Base-by-base conservation (phyloP, 2,888 invertebrate genomes). In the Pterostichus madidus region DNA sequence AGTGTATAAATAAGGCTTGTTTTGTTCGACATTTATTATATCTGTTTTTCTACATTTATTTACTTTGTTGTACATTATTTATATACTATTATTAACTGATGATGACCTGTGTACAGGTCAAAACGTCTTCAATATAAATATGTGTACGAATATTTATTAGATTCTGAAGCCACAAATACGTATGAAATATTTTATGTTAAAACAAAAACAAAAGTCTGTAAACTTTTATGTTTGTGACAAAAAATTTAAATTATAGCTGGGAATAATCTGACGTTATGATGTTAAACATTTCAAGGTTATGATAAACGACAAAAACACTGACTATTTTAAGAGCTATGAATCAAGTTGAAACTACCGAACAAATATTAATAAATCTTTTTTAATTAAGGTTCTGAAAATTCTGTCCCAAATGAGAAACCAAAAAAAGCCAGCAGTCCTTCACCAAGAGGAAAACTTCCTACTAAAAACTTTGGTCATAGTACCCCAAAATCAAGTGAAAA, bases 401-500 rank as follows among this genome's bases (percentile, higher is more conserved):
- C 10, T 31, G 10, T 8, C 31, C 7, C n/a, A 39, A 56, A 39
- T 5, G 52, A 7, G 8, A 7, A 32, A 56, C 5, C 32, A 75
- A 52, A 13, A 53, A 75, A 31, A 49, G n/a, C 13, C 6, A 24
- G 7, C 8, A 24, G 8, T 52, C 46, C 75, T 24, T 75, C 31
- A 7, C 15, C 75, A 8, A 24, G 15, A 17, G 49, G 10, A 53
- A 59, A 35, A 39, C 10, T 44, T 15, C 31, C 13, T 15, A 10
- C n/a, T 11, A 53, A 44, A 75, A 15, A 52, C 24, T 32, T 24
- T 39, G 10, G 35, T 53, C 24, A 53, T 76, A 5, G 56, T 8
- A 56, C 31, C 35, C 10, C 35, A 17, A 77, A 56, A 71, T 15
- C 15, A 71, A 71, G 17, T 39, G 64, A 64, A n/a, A 64, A 64